Base-by-base conservation (phyloP, 2,797 vertebrate species). In the Anableps anableps region DNA sequence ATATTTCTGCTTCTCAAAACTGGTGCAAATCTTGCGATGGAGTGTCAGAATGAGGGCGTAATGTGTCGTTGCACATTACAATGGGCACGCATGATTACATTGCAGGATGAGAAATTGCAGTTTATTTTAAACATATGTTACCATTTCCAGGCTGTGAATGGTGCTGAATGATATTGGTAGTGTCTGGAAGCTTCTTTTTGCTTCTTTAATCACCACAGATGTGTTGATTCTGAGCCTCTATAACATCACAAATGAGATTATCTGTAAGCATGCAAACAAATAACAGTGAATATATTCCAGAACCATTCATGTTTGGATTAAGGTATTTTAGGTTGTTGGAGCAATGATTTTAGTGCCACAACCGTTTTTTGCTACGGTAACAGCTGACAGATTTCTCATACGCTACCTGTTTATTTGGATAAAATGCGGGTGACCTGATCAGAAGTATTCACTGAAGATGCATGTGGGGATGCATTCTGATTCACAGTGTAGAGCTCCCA, bases 121-220 rank as follows among this genome's bases (percentile, higher is more conserved):
- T 60, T 55, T 75, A 43, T 58, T 60, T 36, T 5, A 36, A 43
- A 75, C 55, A 75, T 60, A 75, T 75, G 74, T 43, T 60, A 21
- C 19, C 1, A 1, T 45, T 45, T 21, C 41, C 53, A 60, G 17
- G 53, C 53, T 75, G 58, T 13, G n/a, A 75, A 45, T 45, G 17
- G 8, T 31, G 38, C 26, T 21, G 48, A 29, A 41, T 23, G 9
- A 55, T 60, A 43, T 43, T 36, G 23, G 36, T 38, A 41, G 36
- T 26, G 8, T 68, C 64, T 29, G 13, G 9, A 50, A 19, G 10
- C 45, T 29, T 29, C 70, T n/a, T 23, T n/a, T 45, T 53, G 21
- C 48, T 17, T 6, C 19, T 36, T 73, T 38, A 38, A 6, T 38
- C 31, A 34, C 21, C 34, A 38, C 14, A 74, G 1, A 14, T 19